Base-by-base conservation (phyloP, 2,797 vertebrate species). In the Momotus momota region DNA sequence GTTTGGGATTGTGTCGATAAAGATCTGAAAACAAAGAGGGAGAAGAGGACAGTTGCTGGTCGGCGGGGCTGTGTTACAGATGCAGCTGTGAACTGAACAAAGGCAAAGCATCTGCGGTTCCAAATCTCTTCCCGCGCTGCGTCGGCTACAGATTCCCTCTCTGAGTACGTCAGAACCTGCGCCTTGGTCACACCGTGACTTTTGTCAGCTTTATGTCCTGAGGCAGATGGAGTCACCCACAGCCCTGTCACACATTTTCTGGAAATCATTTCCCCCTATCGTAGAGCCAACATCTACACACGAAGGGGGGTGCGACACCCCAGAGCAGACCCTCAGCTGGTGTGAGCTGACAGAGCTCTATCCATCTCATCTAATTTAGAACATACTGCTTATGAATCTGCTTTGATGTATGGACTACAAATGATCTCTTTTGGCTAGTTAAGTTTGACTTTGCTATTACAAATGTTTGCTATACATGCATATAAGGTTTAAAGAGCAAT, bases 1-100 rank as follows among this genome's bases (percentile, higher is more conserved):
- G 81, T 99, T 99, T 81, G 99, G 99, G 93, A 99, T 99, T 18
- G 99, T 99, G 91, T 99, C 98, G 45, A 99, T 99, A 88, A 99
- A 99, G 97, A 99, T 95, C 99, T 99, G 98, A 48, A 91, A 51
- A 81, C 43, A 91, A 66, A 97, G 82, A 57, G 45, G 38, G 41
- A 79, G 88, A 86, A 82, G 58, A 78, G 0, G n/a, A 8, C 64
- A 38, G 67, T 60, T 57, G 54, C 64, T 61, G 78, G 58, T 67
- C 3, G 9, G 79, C 8, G 2, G 41, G 74, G 79, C 80, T 46
- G 78, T 7, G 31, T 41, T 58, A n/a, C 66, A 90, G 85, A 82
- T 31, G 71, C 84, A 81, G 85, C 81, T 92, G 71, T 12, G 52
- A 1, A 5, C 74, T 27, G 88, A 95, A 77, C 82, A 93, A 71